Evolutionary conservation across 2,113 vertebrate genomes (phyloP).

Genomic region (Upupa epops): DNA sequence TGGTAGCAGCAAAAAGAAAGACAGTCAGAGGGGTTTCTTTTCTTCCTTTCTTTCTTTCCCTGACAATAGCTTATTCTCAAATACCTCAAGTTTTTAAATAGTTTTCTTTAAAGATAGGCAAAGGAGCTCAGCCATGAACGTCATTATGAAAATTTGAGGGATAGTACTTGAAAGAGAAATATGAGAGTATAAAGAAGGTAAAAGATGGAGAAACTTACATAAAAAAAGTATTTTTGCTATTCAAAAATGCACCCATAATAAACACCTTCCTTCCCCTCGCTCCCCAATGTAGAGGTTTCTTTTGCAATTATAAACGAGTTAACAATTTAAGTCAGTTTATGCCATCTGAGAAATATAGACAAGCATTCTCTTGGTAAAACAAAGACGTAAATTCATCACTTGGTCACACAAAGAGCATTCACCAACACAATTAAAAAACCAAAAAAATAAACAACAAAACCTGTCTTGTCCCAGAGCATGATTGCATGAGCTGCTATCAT

Average conservation of each 20-base stretch:
- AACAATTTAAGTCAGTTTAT: not conserved
- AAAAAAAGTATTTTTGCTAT: not conserved
- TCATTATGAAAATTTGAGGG: not conserved
- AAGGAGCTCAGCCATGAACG: not conserved
- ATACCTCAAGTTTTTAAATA: not conserved
- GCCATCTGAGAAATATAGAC: not conserved
- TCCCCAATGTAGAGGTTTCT: not conserved
- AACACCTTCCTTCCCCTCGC: not conserved
- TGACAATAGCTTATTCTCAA: not conserved
- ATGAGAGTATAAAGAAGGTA: not conserved
- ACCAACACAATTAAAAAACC: not conserved
- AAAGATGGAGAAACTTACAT: not conserved
- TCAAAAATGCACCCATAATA: not conserved
- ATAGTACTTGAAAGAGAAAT: not conserved
- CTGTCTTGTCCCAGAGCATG: not conserved
- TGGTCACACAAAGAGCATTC: not conserved
- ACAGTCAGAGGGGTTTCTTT: not conserved
- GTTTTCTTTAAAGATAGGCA: not conserved
- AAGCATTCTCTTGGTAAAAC: not conserved
- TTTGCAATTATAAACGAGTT: not conserved
- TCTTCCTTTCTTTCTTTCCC: not conserved
- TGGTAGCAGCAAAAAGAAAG: not conserved
- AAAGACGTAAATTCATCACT: too few relatives aligned
- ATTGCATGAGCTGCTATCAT: rapidly evolving
- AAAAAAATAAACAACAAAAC: not conserved